A percentile compares a stretch with the other conserved stretches of the same genome.
These are phyloP conservation scores for Halocynthia roretzi DNA, from an alignment of 23 tunicate species.

Conservation along the genomic window DNA sequence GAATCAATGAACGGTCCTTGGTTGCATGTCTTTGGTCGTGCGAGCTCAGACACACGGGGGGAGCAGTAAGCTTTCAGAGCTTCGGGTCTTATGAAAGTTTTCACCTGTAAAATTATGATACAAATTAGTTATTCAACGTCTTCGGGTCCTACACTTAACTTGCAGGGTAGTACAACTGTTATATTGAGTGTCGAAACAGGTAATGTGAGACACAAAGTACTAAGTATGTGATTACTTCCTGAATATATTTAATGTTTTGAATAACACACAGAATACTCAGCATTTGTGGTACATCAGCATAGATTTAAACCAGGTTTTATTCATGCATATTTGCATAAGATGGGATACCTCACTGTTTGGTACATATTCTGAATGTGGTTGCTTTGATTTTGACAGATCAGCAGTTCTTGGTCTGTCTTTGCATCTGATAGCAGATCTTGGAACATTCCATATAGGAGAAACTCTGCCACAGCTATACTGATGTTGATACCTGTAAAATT, in stretches of 20 bases:
- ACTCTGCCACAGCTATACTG: slow-evolving; percentile 79
- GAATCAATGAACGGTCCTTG: slow-evolving; percentile 78
- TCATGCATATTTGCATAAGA: too few relatives aligned
- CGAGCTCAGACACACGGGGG: slow-evolving; percentile 54
- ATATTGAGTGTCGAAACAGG: too few relatives aligned
- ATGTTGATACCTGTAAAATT: slow-evolving; percentile 45
- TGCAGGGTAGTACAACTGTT: too few relatives aligned
- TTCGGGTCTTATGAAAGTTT: slow-evolving; percentile 31
- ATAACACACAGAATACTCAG: too few relatives aligned
- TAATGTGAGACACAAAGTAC: too few relatives aligned
- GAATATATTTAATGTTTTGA: too few relatives aligned
- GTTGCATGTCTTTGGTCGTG: slow-evolving; percentile 51
- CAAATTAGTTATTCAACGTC: too few relatives aligned
- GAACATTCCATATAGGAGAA: slow-evolving; percentile 73
- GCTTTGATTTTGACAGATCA: slow-evolving; percentile 48
- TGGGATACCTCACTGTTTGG: slow-evolving; percentile 64
- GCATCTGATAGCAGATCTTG: slow-evolving; percentile 26
- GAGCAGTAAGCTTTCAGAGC: slow-evolving; percentile 48
- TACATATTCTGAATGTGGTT: slow-evolving; percentile 52
- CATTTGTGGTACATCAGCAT: too few relatives aligned
- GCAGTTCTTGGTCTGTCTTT: slow-evolving; percentile 66
- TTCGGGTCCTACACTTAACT: too few relatives aligned
- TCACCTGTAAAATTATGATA: slow-evolving; percentile 41
- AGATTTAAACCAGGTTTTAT: too few relatives aligned
- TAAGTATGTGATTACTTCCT: too few relatives aligned